Evolutionary conservation across 2,113 vertebrate genomes (phyloP), one percentile per base, ranked within the genome.

Genomic region (Pithys albifrons): DNA sequence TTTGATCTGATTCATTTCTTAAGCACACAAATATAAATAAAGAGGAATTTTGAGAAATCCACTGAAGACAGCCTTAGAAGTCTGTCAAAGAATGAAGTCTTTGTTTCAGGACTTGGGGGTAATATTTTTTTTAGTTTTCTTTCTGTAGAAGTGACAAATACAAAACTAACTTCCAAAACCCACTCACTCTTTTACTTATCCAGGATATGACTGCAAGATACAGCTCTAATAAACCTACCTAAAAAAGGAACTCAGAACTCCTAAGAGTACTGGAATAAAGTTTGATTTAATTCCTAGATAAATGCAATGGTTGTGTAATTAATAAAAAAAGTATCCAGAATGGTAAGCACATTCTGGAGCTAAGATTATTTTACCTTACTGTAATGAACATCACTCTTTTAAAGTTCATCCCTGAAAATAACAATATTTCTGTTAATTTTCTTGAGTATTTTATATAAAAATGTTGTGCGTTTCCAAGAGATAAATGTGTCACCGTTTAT

Each of bases 111-210:
- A 69, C 70, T 92, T 93, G 52, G 13, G 23, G 18, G 7, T 70
- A 67, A 65, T 70, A 71, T 91, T 87, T 91, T 91, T 93, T 82
- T 51, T 8, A 64, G 37, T 79, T 91, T 85, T 93, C 46, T 70
- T 84, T 69, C 64, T 70, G 37, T 41, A 35, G 20, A 70, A 95
- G 58, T 87, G 39, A 78, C 66, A 95, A 93, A 65, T 43, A 11
- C 35, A 93, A 92, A 87, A 54, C 29, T 65, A 81, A 64, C 77
- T 75, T 89, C 33, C 19, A 73, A 93, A 93, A 46, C 57, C 31
- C 33, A 55, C 59, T 72, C 48, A 62, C 4, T 64, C 28, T 84
- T 95, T 89, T 87, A 66, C 29, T 83, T 69, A 70, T 74, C 31
- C 48, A 75, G 48, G 67, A 81, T 59, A 59, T 22, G 19, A 67